A percentile compares a stretch with the other conserved stretches of the same genome.
phyloP scores from a whole-genome alignment of 1,140 invertebrate genomes.

The Monomorium pharaonis region DNA sequence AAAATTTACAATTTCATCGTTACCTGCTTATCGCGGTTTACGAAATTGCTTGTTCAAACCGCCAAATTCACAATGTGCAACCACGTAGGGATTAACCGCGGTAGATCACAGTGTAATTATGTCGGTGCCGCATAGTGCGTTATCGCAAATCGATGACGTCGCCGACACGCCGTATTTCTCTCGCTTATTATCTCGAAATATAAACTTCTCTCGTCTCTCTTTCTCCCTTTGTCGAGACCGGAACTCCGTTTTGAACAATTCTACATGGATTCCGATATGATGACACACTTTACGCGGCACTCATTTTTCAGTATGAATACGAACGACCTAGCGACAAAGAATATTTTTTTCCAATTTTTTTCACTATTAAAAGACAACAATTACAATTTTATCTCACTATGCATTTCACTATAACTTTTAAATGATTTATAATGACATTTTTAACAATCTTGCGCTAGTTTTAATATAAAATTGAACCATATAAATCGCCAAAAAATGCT shows the following conservation, averaged over 20 bases:
- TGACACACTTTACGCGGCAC: neutral
- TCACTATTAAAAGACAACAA: neutral
- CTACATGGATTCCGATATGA: neutral
- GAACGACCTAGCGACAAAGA: neutral
- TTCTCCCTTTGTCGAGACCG: neutral
- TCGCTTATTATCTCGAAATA: constrained; percentile 20
- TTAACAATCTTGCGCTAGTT: neutral
- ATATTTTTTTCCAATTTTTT: neutral
- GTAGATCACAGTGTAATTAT: constrained; percentile 31
- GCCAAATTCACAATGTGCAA: constrained; percentile 2
- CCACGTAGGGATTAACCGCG: constrained; percentile 8
- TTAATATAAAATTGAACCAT: neutral
- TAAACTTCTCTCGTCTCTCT: neutral
- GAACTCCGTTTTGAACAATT: neutral
- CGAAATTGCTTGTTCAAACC: constrained; percentile 36
- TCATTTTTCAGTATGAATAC: neutral
- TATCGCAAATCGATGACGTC: constrained; percentile 10
- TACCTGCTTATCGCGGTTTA: neutral
- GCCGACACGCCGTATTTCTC: constrained; percentile 5
- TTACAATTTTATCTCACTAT: neutral
- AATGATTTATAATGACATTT: neutral
- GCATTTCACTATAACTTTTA: neutral
- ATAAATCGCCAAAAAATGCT: neutral
- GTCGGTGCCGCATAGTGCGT: neutral
- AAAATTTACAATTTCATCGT: constrained; percentile 3